Base-by-base conservation (phyloP, 2,113 vertebrate species). In the Pterocles gutturalis region DNA sequence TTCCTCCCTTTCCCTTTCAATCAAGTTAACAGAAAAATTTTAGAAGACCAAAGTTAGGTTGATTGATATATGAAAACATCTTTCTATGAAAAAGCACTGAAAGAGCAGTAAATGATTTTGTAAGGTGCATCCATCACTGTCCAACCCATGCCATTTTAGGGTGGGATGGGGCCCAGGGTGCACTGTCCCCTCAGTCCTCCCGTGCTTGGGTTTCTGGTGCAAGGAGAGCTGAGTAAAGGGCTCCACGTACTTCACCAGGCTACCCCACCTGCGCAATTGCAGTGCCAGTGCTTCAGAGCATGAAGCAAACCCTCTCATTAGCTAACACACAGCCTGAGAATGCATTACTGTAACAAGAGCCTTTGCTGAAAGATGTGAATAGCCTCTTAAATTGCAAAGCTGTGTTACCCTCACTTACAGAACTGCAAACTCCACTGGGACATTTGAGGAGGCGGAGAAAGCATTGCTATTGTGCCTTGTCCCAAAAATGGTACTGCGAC, bases 261-360 rank as follows among this genome's bases (percentile, higher is more conserved):
- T 34, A 4, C 11, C 17, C 22, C 41, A 75, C 11, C 72, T 41
- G 60, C 7, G 3, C 17, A 36, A 19, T 5, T 6, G 36, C 5
- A 9, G 57, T 62, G 34, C 82, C 45, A 24, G 33, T 19, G 66
- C 69, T 60, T 41, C 73, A n/a, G 10, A 51, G 53, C 48, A 29
- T 22, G 82, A 48, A 72, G 53, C 62, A 69, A 64, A 87, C 5
- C 21, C 3, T 0, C 34, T 64, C 0, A 0, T 4, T 41, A 65
- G 57, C 43, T 34, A 41, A 41, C 4, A 17, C 4, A 2, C 34
- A 51, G 70, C 57, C 48, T 75, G 46, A 2, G 25, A 75, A 64
- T 6, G 17, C 1, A 0, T 13, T 11, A 7, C 26, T 62, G 25
- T 31, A 55, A n/a, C 2, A 1, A 5, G 0, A 34, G 21, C 33